Base-by-base conservation (phyloP, 2,113 vertebrate species). In the Smithornis capensis region DNA sequence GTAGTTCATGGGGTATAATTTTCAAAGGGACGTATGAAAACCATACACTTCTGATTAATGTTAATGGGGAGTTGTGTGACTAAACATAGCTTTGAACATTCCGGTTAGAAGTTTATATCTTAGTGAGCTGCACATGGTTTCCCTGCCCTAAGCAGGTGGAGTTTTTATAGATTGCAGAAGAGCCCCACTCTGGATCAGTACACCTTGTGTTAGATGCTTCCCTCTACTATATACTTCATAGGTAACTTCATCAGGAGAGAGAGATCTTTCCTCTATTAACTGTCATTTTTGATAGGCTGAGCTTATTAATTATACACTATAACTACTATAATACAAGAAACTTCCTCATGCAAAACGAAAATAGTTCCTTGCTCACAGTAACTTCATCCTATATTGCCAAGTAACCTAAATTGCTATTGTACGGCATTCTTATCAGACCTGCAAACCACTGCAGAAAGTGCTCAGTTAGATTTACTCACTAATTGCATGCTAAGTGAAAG, bases 1-100 rank as follows among this genome's bases (percentile, higher is more conserved):
- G 78, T 65, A 71, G 23, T 88, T 95, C 71, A 68, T 84, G 75
- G 75, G 64, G 81, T 92, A 90, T 68, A 90, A 81, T 93, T 95
- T 95, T 96, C 95, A 96, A 96, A 95, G 94, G 69, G 56, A 28
- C 86, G 9, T 86, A 95, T 73, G 90, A 90, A 95, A 97, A 81
- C 90, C 93, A 95, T 85, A 64, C 71, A 85, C 67, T 95, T 94
- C 90, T 60, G 42, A 91, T 96, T 94, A 91, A 81, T 11, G 12
- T 92, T 94, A 95, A 87, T 83, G 44, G 55, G 44, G 82, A 95
- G 40, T 7, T 87, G 69, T 81, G 38, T 75, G 49, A 59, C 81
- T 90, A 81, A 95, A 35, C 53, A 73, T 27, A 87, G 83, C 90
- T 94, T 96, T 96, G 93, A 94, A 96, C 83, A 49, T 73, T 85